Evolutionary conservation across 1,140 invertebrate species (phyloP).

Genomic region (Colletes gigas): DNA sequence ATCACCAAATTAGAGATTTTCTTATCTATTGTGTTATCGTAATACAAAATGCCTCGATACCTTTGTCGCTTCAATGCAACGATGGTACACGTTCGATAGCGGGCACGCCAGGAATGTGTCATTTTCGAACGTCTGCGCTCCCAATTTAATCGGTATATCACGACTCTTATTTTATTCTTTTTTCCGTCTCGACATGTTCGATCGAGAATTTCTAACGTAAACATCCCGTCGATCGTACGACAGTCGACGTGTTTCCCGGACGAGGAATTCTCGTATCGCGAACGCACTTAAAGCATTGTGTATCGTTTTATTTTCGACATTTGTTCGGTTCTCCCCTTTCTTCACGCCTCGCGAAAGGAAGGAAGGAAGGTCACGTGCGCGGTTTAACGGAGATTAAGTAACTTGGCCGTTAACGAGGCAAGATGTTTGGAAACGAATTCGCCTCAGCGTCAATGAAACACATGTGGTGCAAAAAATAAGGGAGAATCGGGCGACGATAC

Average conservation of each 20-base stretch:
- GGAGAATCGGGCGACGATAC: conserved; percentile 40
- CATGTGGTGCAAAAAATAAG: conserved; percentile 46
- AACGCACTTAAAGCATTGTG: not conserved
- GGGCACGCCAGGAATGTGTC: not conserved
- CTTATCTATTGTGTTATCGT: conserved; percentile 15
- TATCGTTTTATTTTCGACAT: conserved; percentile 20
- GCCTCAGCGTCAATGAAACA: conserved; percentile 46
- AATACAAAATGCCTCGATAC: not conserved
- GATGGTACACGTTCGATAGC: not conserved
- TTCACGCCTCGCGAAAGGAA: conserved; percentile 6
- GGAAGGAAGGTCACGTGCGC: conserved; percentile 51
- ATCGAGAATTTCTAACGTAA: not conserved
- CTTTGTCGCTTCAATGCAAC: not conserved
- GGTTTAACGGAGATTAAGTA: conserved; percentile 48
- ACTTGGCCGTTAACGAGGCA: conserved; percentile 37
- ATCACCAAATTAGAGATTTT: conserved; percentile 46
- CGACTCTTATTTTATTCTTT: not conserved
- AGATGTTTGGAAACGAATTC: conserved; percentile 48
- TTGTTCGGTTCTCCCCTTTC: not conserved
- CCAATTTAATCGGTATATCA: not conserved
- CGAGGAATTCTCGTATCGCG: not conserved
- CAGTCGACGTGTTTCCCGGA: not conserved
- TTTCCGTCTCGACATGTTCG: conserved; percentile 1
- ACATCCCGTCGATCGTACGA: conserved; percentile 4
- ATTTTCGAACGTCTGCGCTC: not conserved